phyloP scores from a whole-genome alignment of 2,797 vertebrate genomes.

The Myiotriccus ornatus region DNA sequence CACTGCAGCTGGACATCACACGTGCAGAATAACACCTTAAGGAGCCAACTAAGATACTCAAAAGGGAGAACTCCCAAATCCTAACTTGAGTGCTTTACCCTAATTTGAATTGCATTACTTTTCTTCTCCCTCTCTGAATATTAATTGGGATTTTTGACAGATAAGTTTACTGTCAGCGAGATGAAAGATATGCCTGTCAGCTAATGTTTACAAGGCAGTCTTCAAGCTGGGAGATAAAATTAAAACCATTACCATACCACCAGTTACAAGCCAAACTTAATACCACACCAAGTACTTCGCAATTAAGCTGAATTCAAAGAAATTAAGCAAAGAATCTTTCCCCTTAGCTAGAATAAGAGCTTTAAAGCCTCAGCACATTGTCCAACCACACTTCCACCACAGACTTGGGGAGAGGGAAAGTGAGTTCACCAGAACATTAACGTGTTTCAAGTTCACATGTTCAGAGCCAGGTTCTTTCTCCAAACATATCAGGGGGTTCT shows the following conservation, averaged over 20 bases:
- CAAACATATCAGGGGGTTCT: background rate
- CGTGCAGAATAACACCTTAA: background rate
- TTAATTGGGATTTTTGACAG: background rate
- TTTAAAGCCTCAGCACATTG: background rate
- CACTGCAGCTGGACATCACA: background rate
- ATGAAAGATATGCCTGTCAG: background rate
- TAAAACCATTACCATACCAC: background rate
- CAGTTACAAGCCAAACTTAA: background rate
- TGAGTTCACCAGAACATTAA: background rate
- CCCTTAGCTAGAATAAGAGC: background rate
- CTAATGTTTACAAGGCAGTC: background rate
- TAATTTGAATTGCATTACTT: slow-evolving; percentile 10
- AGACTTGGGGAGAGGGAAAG: background rate
- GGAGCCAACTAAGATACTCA: background rate
- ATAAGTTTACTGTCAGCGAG: background rate
- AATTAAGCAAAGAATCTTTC: background rate
- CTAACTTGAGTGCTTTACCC: background rate
- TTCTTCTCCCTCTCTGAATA: background rate
- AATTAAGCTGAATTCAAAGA: slow-evolving; percentile 42
- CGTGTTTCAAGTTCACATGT: rapidly evolving
- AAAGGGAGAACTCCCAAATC: background rate
- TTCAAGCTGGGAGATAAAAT: slow-evolving; percentile 24
- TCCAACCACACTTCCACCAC: background rate
- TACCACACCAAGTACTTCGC: background rate
- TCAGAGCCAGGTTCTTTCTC: background rate